phyloP scores from a whole-genome alignment of 2,888 invertebrate species.

The Cotesia congregata region DNA sequence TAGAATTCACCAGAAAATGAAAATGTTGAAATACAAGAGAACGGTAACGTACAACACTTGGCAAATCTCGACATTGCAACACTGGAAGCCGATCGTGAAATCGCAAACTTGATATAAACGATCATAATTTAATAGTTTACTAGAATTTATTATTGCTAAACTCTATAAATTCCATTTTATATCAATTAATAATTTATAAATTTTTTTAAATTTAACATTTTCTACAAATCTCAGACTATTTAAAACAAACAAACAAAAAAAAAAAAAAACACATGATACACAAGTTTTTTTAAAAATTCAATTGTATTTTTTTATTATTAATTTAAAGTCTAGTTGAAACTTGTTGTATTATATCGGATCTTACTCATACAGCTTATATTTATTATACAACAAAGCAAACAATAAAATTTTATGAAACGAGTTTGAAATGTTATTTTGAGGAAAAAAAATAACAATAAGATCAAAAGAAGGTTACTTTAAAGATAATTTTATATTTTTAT shows the following conservation, averaged over 20 bases:
- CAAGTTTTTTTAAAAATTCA: not conserved
- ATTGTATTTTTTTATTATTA: not conserved
- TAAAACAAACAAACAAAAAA: not conserved
- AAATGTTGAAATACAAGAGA: constrained; percentile 48
- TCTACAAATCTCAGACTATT: not conserved
- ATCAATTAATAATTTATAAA: not conserved
- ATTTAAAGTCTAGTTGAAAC: not conserved
- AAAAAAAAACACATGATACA: not conserved
- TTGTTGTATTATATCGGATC: not conserved
- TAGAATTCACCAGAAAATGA: constrained; percentile 44
- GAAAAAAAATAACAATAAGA: not conserved
- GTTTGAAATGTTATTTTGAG: not conserved
- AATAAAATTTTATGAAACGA: not conserved
- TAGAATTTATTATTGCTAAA: constrained; percentile 50
- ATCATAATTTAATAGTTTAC: constrained; percentile 50
- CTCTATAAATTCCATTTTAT: not conserved
- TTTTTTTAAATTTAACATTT: not conserved
- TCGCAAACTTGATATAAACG: constrained; percentile 41
- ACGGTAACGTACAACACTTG: constrained; percentile 49
- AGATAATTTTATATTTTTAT: constrained; percentile 4
- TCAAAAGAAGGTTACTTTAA: not conserved
- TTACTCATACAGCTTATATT: not conserved
- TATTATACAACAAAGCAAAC: not conserved
- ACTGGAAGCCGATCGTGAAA: constrained; percentile 49
- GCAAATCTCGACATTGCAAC: constrained; percentile 46